A percentile compares a stretch with the other conserved stretches of the same genome.
These are phyloP conservation scores for Amblyopsis rosae DNA, from an alignment of 2,113 vertebrate genomes.

Conservation along the genomic window DNA sequence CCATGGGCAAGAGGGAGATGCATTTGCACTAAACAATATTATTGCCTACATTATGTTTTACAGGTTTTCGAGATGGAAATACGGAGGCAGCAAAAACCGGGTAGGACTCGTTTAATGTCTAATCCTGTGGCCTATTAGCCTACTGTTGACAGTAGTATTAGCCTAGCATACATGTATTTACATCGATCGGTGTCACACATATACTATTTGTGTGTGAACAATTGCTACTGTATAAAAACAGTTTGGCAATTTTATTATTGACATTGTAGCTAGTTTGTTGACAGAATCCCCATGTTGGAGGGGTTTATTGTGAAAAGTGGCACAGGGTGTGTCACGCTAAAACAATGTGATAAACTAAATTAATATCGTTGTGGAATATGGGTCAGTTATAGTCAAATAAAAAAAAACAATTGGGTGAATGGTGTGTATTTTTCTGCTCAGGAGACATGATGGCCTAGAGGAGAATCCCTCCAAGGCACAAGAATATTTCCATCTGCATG, in stretches of 20 bases:
- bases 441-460: constrained; percentile 8
- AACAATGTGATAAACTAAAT: too few relatives aligned
- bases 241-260: too few relatives aligned
- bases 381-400: constrained; percentile 3
- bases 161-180: not conserved
- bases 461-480: constrained; percentile 20
- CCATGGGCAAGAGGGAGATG: not conserved
- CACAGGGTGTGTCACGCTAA: too few relatives aligned
- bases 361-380: not conserved
- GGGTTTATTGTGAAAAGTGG: too few relatives aligned
- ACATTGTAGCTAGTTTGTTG: too few relatives aligned
- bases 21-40: not conserved
- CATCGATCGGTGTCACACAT: not conserved
- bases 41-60: constrained; percentile 13
- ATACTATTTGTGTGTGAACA: not conserved
- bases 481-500: constrained; percentile 29
- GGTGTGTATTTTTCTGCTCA: constrained; percentile 21
- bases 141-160: not conserved
- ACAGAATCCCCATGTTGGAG: too few relatives aligned
- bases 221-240: not conserved
- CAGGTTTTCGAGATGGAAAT: constrained; percentile 59
- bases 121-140: not conserved
- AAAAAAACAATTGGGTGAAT: not conserved
- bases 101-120: constrained; percentile 46
- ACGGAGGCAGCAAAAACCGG: constrained; percentile 39